Conservation (phyloP, 1,140 invertebrate genomes). For the Heliconius nattereri region DNA sequence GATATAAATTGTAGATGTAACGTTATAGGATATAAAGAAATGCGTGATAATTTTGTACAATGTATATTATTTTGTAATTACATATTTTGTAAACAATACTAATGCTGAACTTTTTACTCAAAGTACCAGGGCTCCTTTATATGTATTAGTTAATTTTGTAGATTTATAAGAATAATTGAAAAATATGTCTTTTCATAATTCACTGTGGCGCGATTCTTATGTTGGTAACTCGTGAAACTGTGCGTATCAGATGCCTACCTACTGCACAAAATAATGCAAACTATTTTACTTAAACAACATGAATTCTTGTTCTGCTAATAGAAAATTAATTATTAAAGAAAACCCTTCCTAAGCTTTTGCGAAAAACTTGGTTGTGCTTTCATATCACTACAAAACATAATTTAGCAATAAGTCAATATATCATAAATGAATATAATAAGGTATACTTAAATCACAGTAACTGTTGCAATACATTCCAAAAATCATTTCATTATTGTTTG, state of each 20-base stretch:
- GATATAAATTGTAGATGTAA: slow-evolving; percentile 32
- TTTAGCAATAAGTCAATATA: slow-evolving; percentile 31
- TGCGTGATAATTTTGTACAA: slow-evolving; percentile 61
- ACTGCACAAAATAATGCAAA: slow-evolving; percentile 31
- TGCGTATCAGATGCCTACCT: slow-evolving; percentile 47
- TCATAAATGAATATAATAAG: slow-evolving; percentile 28
- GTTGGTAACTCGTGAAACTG: slow-evolving; percentile 41
- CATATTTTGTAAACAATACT: slow-evolving; percentile 46
- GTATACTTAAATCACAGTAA: slow-evolving; percentile 21
- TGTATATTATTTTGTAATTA: slow-evolving; percentile 46
- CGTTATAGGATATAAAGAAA: slow-evolving; percentile 43
- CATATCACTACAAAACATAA: slow-evolving; percentile 37
- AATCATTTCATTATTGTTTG: slow-evolving; percentile 25
- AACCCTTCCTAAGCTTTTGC: slow-evolving; percentile 33
- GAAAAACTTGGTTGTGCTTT: slow-evolving; percentile 41
- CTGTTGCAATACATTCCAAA: slow-evolving; percentile 31
- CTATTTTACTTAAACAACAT: background rate
- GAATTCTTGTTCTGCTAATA: background rate
- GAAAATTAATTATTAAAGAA: background rate
- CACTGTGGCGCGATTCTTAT: slow-evolving; percentile 45
- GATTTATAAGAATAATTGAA: slow-evolving; percentile 60
- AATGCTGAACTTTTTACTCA: slow-evolving; percentile 68
- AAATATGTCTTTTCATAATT: slow-evolving; percentile 52
- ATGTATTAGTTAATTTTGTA: slow-evolving; percentile 67
- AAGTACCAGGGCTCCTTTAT: slow-evolving; percentile 44